Base-by-base conservation (phyloP, 2,797 vertebrate genomes). In the Halcyon smyrnensis region DNA sequence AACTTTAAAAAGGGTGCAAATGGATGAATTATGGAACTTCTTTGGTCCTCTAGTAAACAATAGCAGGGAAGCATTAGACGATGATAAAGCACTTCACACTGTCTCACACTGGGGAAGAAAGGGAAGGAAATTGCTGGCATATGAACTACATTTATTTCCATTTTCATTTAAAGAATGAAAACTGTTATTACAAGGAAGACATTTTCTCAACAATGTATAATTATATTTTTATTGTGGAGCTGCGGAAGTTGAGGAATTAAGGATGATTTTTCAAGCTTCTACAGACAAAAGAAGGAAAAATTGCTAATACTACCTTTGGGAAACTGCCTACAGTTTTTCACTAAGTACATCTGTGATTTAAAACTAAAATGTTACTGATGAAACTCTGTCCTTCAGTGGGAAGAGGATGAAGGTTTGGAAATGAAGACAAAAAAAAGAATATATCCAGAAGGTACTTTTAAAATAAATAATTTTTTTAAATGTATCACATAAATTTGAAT, bases 111-210 rank as follows among this genome's bases (percentile, higher is more conserved):
- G 21, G 32, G n/a, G 51, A 92, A 74, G 56, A 91, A 87, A 74
- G 16, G 21, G 65, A 60, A 15, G 14, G 24, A 79, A 79, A 65
- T 64, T 53, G 59, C 45, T 87, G 57, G 9, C 41, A 64, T 63
- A 16, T 70, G 37, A 86, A 75, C 7, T 39, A 36, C 2, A 3
- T 79, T 87, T 84, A 36, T 57, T 73, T 86, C 83, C 19, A 48
- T 77, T 86, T 85, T 93, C 28, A 78, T 71, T 86, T 87, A 90
- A 90, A 88, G 60, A 90, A 68, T 7, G 9, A 84, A 89, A 94
- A 43, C 15, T 68, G 16, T 37, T 85, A 54, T 34, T 69, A 71
- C 7, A 81, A 82, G 21, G 11, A 84, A 79, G 23, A 64, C 1
- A n/a, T 50, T 70, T 93, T 81, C 69, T 81, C 65, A 77, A 3